phyloP scores from a whole-genome alignment of 2,888 invertebrate genomes.

The Trilocha varians region DNA sequence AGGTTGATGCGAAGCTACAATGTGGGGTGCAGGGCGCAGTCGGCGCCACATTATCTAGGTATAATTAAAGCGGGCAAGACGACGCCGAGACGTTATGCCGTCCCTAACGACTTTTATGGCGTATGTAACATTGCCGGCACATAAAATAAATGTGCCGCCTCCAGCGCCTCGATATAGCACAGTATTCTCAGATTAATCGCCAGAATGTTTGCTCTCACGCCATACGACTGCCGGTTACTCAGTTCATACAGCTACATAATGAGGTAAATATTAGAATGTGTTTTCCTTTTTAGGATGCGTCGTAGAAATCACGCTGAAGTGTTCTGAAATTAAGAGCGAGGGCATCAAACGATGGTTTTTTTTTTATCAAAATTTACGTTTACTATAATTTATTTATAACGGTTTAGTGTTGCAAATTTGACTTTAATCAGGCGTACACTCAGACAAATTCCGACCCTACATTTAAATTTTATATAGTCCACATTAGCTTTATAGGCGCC shows the following conservation, averaged over 20 bases:
- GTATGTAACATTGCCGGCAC: constrained; percentile 72
- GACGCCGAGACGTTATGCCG: constrained; percentile 69
- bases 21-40: constrained; percentile 39
- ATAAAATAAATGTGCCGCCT: constrained; percentile 72
- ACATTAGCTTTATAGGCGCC: constrained; percentile 64
- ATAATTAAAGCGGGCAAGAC: constrained; percentile 71
- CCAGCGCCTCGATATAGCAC: constrained; percentile 54
- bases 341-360: too few relatives aligned
- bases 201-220: constrained; percentile 65
- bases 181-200: constrained; percentile 64
- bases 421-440: constrained; percentile 6
- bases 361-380: too few relatives aligned
- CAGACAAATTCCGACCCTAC: constrained; percentile 28
- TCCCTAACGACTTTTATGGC: constrained; percentile 73
- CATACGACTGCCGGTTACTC: constrained; percentile 46
- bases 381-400: too few relatives aligned
- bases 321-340: background rate
- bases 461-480: constrained; percentile 66
- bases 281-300: constrained; percentile 20
- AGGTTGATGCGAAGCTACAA: constrained; percentile 27
- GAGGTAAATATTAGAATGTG: constrained; percentile 43
- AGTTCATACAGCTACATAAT: constrained; percentile 41
- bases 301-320: too few relatives aligned
- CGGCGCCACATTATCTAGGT: constrained; percentile 62
- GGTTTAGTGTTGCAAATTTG: too few relatives aligned